These are phyloP conservation scores for Phyto melanocephala DNA, from an alignment of 2,888 invertebrate species.

Conservation along the genomic window DNA sequence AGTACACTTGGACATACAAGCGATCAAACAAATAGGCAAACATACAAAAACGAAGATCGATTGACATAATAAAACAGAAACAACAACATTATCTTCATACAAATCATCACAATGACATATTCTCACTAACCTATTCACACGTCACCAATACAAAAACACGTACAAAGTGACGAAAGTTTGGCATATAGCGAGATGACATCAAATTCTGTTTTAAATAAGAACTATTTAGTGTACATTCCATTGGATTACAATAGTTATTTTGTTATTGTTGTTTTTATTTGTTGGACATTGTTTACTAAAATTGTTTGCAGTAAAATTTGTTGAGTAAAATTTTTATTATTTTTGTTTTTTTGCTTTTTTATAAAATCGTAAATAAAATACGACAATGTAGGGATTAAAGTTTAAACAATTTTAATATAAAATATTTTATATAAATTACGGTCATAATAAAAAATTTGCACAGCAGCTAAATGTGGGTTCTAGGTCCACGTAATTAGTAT, in stretches of 20 bases:
- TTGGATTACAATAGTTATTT: not conserved
- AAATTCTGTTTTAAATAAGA: not conserved
- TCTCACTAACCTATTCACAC: constrained; percentile 6
- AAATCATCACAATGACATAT: not conserved
- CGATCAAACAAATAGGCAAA: not conserved
- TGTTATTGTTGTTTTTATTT: too few species aligned
- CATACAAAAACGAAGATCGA: not conserved
- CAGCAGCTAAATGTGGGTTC: too few species aligned
- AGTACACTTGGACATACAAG: not conserved
- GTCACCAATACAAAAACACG: not conserved
- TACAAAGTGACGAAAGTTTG: constrained; percentile 7
- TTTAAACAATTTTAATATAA: too few species aligned
- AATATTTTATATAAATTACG: too few species aligned
- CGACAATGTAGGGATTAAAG: too few species aligned
- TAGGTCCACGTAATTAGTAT: too few species aligned
- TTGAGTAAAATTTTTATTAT: too few species aligned
- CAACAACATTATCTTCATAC: not conserved
- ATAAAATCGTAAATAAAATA: too few species aligned
- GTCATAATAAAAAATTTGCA: too few species aligned
- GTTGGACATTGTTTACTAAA: too few species aligned
- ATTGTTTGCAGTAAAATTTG: too few species aligned
- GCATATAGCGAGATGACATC: not conserved
- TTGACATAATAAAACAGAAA: not conserved
- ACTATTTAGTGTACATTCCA: not conserved
- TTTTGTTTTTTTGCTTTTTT: too few species aligned